Evolutionary conservation across 2,797 vertebrate genomes (phyloP).

Genomic region (Notoglanidium macrostoma): DNA sequence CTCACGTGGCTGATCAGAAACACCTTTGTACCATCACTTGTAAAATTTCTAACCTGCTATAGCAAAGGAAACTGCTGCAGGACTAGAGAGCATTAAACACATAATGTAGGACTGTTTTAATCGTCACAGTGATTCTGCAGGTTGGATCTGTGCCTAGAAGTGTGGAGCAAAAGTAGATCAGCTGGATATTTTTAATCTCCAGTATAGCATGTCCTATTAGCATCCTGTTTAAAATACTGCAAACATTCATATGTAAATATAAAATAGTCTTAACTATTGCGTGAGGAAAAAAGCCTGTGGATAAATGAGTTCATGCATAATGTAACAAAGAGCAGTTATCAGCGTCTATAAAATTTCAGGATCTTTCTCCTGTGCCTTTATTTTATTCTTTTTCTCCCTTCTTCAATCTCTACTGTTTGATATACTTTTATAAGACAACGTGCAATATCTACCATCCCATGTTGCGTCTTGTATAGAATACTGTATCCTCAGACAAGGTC

Average conservation of each 20-base stretch:
- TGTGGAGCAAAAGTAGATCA: neutral
- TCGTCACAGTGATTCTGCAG: neutral
- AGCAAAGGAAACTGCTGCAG: neutral
- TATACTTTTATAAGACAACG: neutral
- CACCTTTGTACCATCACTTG: neutral
- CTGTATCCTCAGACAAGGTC: neutral
- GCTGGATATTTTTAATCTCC: neutral
- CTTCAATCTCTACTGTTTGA: neutral
- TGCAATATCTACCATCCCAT: neutral
- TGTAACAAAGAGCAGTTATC: neutral
- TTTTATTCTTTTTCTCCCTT: neutral
- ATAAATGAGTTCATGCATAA: neutral
- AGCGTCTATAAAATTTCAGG: neutral
- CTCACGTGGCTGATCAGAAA: neutral
- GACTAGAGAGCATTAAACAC: neutral
- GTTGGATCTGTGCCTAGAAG: constrained; percentile 7
- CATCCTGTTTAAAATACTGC: neutral
- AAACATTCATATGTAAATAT: neutral
- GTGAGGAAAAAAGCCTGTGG: neutral
- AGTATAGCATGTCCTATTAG: neutral
- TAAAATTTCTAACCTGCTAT: neutral
- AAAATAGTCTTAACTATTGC: neutral
- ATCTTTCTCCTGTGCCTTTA: neutral
- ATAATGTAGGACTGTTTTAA: neutral
- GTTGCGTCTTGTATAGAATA: neutral